phyloP scores from a whole-genome alignment of 2,888 invertebrate species.

The Sesia bembeciformis region DNA sequence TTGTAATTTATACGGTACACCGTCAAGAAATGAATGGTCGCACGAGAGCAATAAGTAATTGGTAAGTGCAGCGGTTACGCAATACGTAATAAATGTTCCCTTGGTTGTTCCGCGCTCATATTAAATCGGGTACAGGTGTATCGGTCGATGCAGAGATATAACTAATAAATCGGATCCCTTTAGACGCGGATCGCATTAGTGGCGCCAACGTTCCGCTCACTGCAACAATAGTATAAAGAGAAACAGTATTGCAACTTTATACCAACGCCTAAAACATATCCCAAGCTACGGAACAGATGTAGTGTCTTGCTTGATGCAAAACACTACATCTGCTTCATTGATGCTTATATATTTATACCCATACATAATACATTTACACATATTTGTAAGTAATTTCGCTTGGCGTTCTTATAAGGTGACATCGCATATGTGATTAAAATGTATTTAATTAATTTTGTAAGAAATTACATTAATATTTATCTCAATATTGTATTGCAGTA shows the following conservation, averaged over 20 bases:
- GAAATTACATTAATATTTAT: no score
- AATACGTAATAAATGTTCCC: constrained; percentile 38
- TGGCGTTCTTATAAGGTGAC: no score
- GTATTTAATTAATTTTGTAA: no score
- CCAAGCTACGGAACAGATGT: no score
- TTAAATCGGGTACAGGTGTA: constrained; percentile 51
- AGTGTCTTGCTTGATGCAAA: no score
- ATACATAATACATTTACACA: no score
- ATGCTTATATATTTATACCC: no score
- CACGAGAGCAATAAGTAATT: constrained; percentile 36
- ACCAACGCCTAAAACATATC: no score
- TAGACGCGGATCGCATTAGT: constrained; percentile 35
- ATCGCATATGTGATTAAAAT: no score
- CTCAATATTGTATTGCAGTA: no score
- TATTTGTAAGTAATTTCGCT: no score
- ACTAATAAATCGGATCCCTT: constrained; percentile 54
- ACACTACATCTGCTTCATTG: no score
- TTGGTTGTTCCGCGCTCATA: constrained; percentile 31
- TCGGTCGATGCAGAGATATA: constrained; percentile 47
- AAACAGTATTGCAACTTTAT: not conserved
- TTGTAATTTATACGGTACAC: constrained; percentile 31
- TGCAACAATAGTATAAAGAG: constrained; percentile 1
- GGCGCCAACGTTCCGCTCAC: constrained; percentile 57
- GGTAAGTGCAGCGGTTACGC: constrained; percentile 32
- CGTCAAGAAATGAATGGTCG: constrained; percentile 31